Base-by-base conservation (phyloP, 2,888 invertebrate genomes). In the Orthonevra nobilis region DNA sequence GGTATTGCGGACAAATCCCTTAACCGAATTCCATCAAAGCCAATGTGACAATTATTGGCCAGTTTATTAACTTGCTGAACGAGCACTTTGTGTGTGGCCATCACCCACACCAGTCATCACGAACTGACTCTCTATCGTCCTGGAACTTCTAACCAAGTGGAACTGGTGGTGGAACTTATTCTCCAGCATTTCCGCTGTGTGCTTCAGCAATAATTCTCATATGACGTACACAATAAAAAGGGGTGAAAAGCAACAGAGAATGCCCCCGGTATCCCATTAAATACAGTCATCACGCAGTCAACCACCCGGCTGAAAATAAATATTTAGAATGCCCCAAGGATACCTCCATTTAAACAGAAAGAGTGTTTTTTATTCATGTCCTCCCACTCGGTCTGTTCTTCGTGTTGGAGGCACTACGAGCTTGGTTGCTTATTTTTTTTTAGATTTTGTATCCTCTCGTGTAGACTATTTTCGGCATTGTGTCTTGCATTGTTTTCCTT, bases 291-390 rank as follows among this genome's bases (percentile, higher is more conserved):
- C 79, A 79, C 79, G 68, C 79, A 79, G 79, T 79, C 79, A 79
- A 79, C 79, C 73, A 79, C 68, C 73, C 79, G 79, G 68, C 73
- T 73, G 79, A 73, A 68, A 79, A 79, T 79, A 79, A 79, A 79
- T 81, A 81, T 81, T 81, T 81, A 81, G 81, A 81, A 74, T 81
- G 81, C 81, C 81, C 81, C 52, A 81, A 81, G 69, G 81, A 73
- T 79, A 68, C 73, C 66, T 68, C 56, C 36, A 38, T 52, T 32
- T 54, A 58, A 58, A 52, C 52, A 60, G 48, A 61, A 48, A 50
- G 68, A 52, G 54, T 56, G 66, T 68, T 32, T 64, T 30, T 14
- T 17, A 17, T 6, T 56, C 17, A 40, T 44, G 23, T 32, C 32
- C 26, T 34, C 20, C 14, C 7, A 19, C 30, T 40, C 17, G 23